Evolutionary conservation across 2,113 vertebrate species (phyloP), one percentile per base, ranked within the genome.

Genomic region (Neodontobutis hainanensis): DNA sequence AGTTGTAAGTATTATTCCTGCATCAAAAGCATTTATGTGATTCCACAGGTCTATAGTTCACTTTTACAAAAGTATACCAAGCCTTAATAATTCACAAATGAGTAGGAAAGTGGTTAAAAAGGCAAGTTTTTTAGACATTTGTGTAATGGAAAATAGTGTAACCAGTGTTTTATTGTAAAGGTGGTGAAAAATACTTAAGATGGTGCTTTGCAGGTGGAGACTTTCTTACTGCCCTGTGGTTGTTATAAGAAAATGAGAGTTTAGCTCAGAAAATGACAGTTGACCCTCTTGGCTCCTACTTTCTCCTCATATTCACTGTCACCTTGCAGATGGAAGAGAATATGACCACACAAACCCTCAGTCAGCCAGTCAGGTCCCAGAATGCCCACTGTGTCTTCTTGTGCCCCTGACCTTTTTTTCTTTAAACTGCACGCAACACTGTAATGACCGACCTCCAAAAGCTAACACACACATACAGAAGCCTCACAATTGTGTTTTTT

Each of bases 251-350:
- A 92, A 92, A 90, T 69, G 65, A 88, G 68, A 78, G 68, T 83
- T 81, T 82, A 87, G 80, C 81, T 81, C 83, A 91, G 92, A 87
- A 92, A 92, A 89, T 88, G 69, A 90, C 84, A 85, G 82, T 82
- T 90, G 90, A 91, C 91, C 90, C 80, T 50, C 69, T 72, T 70
- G 79, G 74, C 85, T 89, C 80, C 80, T 70, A 36, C 46, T 65
- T 75, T 87, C 87, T 68, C 75, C 70, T 85, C 80, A 89, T 85
- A 88, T 86, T 83, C 65, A 82, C 88, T 76, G 74, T 70, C 85
- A 90, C 88, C 78, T 88, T 71, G 47, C 70, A 82, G 50, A 85
- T 71, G 59, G 59, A 85, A 60, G 62, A 43, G 65, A 73, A 56
- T 76, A 49, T 58, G 76, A 69, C 85, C 57, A 49, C 63, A 73